These are phyloP conservation scores for Corythaeola cristata DNA, from an alignment of 2,113 vertebrate species.

Conservation along the genomic window DNA sequence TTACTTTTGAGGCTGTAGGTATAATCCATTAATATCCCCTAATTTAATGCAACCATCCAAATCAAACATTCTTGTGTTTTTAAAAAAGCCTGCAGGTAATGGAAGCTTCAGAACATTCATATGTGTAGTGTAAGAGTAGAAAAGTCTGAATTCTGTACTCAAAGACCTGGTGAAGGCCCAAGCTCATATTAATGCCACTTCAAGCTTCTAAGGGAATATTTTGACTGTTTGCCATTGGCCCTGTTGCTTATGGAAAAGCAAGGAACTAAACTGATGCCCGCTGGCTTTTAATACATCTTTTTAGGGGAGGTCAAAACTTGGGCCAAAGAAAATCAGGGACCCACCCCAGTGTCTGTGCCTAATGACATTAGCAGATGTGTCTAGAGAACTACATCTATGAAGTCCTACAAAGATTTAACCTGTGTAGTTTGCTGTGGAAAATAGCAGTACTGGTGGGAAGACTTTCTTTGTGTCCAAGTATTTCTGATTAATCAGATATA, in stretches of 20 bases:
- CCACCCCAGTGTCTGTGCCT: conserved; percentile 3
- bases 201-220: conserved; percentile 33
- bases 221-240: conserved; percentile 50
- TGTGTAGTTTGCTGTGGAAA: background rate
- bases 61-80: conserved; percentile 57
- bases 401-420: background rate
- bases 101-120: conserved; percentile 35
- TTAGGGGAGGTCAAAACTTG: conserved; percentile 34
- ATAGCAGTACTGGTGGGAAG: background rate
- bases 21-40: conserved; percentile 46
- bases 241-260: conserved; percentile 30
- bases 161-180: conserved; percentile 48
- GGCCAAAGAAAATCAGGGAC: conserved; percentile 51
- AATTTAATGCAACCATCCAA: conserved; percentile 55
- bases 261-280: background rate
- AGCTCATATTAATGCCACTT: conserved; percentile 35
- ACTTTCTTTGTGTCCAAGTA: background rate
- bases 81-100: conserved; percentile 44
- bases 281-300: conserved; percentile 19
- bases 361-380: conserved; percentile 26
- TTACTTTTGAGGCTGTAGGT: conserved; percentile 32
- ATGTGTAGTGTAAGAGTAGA: background rate
- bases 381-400: background rate
- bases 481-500: background rate
- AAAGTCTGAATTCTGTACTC: conserved; percentile 20